Evolutionary conservation across 37 sponge, comb jelly and placozoan species (phyloP).

Genomic region (Geodia barretti): DNA sequence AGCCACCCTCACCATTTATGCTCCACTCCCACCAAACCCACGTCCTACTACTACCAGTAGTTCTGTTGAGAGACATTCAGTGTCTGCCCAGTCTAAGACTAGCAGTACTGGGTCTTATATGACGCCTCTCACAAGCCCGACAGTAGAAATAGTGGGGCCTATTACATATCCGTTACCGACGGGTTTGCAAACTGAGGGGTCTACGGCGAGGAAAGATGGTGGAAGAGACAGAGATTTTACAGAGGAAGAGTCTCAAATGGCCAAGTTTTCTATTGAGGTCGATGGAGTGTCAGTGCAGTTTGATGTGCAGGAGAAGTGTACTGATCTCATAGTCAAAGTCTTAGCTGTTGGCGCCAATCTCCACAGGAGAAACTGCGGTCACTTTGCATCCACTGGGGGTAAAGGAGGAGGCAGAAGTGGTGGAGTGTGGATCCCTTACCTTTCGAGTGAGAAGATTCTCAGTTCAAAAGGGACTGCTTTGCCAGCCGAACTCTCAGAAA

Average conservation of each 20-base stretch:
- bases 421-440: slow-evolving; percentile 20
- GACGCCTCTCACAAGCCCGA: slow-evolving; percentile 5
- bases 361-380: background rate
- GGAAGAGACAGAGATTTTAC: too few species aligned
- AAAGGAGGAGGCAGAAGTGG: background rate
- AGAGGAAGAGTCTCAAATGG: background rate
- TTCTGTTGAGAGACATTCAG: background rate
- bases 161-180: background rate
- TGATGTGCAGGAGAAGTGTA: slow-evolving; percentile 50
- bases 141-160: background rate
- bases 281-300: slow-evolving; percentile 45
- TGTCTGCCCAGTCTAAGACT: background rate
- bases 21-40: background rate
- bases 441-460: slow-evolving; percentile 41
- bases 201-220: too few species aligned
- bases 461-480: slow-evolving; percentile 48
- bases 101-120: background rate
- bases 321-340: slow-evolving; percentile 26
- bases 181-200: background rate
- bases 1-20: slow-evolving; percentile 12
- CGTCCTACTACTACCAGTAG: background rate
- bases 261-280: slow-evolving; percentile 32
- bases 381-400: too few species aligned
- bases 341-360: slow-evolving; percentile 5
- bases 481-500: slow-evolving; percentile 21